phyloP scores from a whole-genome alignment of 2,797 vertebrate genomes.

The Notolabrus celidotus region DNA sequence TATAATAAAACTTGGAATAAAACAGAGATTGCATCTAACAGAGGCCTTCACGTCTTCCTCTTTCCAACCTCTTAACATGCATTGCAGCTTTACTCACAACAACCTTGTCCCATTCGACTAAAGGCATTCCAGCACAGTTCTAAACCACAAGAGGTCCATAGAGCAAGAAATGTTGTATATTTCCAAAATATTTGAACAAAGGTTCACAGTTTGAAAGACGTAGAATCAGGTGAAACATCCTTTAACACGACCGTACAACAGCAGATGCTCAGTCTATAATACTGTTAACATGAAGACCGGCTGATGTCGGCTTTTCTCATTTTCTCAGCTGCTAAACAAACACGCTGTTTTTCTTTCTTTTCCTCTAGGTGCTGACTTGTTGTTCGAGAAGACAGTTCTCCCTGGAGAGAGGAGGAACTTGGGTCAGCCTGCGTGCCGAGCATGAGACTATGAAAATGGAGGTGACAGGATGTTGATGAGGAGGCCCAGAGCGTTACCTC shows the following conservation, averaged over 20 bases:
- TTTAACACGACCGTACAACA: constrained; percentile 1
- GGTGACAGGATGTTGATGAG: constrained; percentile 80
- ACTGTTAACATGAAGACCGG: constrained; percentile 30
- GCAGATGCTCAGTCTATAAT: background rate
- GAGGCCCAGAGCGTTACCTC: constrained; percentile 62
- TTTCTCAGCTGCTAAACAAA: constrained; percentile 40
- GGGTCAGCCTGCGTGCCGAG: constrained; percentile 52
- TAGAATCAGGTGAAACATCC: background rate
- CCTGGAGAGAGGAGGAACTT: background rate
- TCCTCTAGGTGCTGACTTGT: constrained; percentile 38
- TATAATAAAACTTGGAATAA: too few relatives aligned
- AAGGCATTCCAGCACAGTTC: too few relatives aligned
- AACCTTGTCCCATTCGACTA: too few relatives aligned
- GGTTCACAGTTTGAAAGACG: background rate
- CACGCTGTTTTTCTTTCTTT: constrained; percentile 16
- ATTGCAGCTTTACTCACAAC: too few relatives aligned
- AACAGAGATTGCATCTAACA: too few relatives aligned
- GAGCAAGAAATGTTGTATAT: background rate
- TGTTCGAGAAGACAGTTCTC: constrained; percentile 54
- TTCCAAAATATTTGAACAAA: too few relatives aligned
- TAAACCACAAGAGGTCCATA: background rate
- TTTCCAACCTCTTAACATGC: too few relatives aligned
- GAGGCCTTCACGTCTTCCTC: background rate
- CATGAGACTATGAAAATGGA: constrained; percentile 65
- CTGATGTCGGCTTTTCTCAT: constrained; percentile 19